A percentile compares a stretch with the other conserved stretches of the same genome.
These are phyloP conservation scores for Rhyacophila brunnea DNA, from an alignment of 1,140 invertebrate species.

Conservation along the genomic window DNA sequence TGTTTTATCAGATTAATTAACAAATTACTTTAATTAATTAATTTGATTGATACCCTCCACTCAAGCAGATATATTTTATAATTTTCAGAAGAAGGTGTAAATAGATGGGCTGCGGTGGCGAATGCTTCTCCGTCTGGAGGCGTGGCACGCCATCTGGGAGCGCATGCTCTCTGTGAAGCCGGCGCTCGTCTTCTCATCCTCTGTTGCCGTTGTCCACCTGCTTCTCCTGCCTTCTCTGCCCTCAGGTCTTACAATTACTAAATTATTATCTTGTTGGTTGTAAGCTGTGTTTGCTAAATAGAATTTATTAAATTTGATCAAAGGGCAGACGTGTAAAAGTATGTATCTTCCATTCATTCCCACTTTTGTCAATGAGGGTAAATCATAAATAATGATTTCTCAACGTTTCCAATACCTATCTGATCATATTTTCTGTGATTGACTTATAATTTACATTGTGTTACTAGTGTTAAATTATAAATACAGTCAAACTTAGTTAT, in stretches of 20 bases:
- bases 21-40: neutral
- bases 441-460: no score
- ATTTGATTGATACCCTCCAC: neutral
- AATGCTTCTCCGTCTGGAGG: slow-evolving; percentile 36
- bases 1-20: neutral
- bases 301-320: no score
- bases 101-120: slow-evolving; percentile 35
- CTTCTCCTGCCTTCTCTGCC: slow-evolving; percentile 35
- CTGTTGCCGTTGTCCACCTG: slow-evolving; percentile 40
- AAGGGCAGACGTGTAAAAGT: no score
- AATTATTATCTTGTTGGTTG: no score
- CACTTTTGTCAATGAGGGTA: no score
- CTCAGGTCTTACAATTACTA: slow-evolving; percentile 18
- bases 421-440: no score
- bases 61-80: neutral
- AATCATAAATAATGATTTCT: no score
- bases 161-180: slow-evolving; percentile 46
- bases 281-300: no score
- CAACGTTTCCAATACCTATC: no score
- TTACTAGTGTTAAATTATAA: no score
- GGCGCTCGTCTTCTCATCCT: slow-evolving; percentile 45
- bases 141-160: slow-evolving; percentile 39
- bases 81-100: slow-evolving; percentile 17
- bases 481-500: no score
- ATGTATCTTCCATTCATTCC: no score